Conservation (phyloP, 2,113 vertebrate species). For the Chionomys nivalis region DNA sequence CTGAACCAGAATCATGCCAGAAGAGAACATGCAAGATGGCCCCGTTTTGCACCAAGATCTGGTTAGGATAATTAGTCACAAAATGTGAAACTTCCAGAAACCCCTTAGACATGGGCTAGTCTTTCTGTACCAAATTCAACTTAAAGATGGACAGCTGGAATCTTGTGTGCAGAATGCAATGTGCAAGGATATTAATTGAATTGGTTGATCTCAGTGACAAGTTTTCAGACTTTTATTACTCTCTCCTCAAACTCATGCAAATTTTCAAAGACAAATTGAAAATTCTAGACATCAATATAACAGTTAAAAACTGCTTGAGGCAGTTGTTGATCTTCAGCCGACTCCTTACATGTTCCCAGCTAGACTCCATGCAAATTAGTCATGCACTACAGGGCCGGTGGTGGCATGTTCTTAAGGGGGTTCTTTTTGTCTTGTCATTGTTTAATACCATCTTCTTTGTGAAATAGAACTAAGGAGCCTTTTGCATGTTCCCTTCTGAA, state of each 20-base stretch:
- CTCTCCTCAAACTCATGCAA: neutral
- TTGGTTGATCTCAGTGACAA: neutral
- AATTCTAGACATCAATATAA: neutral
- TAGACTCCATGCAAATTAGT: conserved; percentile 49
- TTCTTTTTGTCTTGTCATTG: conserved; percentile 60
- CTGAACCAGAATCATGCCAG: conserved; percentile 71
- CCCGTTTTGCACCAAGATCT: neutral
- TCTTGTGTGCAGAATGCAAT: conserved; percentile 16
- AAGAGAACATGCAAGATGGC: conserved; percentile 73
- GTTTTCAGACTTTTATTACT: neutral
- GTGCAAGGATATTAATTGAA: neutral
- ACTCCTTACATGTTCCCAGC: no score
- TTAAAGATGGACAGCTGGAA: neutral
- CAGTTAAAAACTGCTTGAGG: neutral
- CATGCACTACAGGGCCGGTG: neutral
- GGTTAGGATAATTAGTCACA: conserved; percentile 27
- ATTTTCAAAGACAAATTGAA: conserved; percentile 37
- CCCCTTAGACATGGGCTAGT: neutral
- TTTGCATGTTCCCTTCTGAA: conserved; percentile 31
- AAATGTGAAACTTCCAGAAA: neutral
- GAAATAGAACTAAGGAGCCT: conserved; percentile 49
- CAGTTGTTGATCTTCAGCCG: neutral
- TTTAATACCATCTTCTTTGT: conserved; percentile 66
- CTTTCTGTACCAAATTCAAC: neutral
- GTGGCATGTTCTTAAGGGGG: neutral